Evolutionary conservation across 2,797 vertebrate species (phyloP).

Genomic region (Eurystomus glaucurus): DNA sequence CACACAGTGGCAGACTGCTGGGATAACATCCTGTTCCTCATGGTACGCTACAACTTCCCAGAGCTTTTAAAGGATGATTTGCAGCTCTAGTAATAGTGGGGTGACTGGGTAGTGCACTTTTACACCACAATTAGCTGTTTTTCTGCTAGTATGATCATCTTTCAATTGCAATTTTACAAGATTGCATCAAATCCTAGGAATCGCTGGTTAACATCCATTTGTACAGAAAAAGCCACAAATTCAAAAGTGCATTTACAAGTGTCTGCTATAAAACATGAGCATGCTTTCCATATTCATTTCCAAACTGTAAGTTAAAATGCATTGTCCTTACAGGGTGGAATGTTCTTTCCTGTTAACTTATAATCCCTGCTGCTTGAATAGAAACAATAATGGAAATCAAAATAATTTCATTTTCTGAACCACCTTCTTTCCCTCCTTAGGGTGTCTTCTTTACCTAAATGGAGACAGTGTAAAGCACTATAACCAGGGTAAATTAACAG

Average conservation of each 20-base stretch:
- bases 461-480: not conserved
- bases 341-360: not conserved
- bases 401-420: not conserved
- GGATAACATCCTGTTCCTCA: not conserved
- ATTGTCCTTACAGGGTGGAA: not conserved
- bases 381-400: not conserved
- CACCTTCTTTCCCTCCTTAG: not conserved
- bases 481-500: not conserved
- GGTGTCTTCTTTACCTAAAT: not conserved
- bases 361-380: not conserved
- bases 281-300: not conserved
- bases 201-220: slow-evolving; percentile 14
- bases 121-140: not conserved
- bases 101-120: not conserved
- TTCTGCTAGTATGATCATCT: not conserved
- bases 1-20: not conserved
- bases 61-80: slow-evolving; percentile 46
- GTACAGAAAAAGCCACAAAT: not conserved
- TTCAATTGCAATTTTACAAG: not conserved
- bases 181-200: not conserved
- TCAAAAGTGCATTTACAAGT: not conserved
- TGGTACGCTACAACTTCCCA: not conserved
- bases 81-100: not conserved
- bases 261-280: not conserved
- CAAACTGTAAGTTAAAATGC: not conserved